Percentiles rank a stretch among this genome's conserved stretches.
These are phyloP conservation scores for Telmatochromis sp. DNA, from an alignment of 2,113 vertebrate genomes.

Conservation along the genomic window DNA sequence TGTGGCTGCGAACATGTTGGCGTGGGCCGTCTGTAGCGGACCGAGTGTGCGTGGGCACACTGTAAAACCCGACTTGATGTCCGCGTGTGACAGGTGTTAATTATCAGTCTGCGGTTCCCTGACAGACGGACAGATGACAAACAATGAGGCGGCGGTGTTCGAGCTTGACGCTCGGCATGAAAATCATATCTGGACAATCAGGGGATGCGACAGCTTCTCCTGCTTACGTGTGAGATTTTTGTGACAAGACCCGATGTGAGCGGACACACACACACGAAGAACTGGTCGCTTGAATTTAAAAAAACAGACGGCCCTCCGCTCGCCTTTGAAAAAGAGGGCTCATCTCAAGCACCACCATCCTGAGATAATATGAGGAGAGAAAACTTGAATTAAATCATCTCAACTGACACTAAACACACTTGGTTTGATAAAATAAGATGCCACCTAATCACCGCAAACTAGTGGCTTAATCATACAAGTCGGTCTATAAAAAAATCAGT, in stretches of 20 bases:
- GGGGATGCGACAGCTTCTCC: background rate
- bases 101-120: constrained; percentile 14
- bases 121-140: background rate
- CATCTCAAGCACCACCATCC: background rate
- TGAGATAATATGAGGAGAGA: background rate
- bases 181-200: background rate
- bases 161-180: background rate
- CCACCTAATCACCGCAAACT: background rate
- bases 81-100: constrained; percentile 44
- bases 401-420: background rate
- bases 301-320: background rate
- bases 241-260: background rate
- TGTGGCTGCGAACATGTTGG: constrained; percentile 13
- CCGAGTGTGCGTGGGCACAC: background rate
- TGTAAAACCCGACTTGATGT: background rate
- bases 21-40: constrained; percentile 1
- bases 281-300: background rate
- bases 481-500: background rate
- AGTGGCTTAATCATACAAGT: background rate
- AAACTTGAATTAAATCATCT: background rate
- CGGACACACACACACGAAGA: background rate
- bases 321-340: background rate
- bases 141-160: background rate
- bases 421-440: background rate
- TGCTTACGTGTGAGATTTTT: background rate